Evolutionary conservation across 2,888 invertebrate genomes (phyloP), one percentile per base, ranked within the genome.

Genomic region (Epinotia nisella): DNA sequence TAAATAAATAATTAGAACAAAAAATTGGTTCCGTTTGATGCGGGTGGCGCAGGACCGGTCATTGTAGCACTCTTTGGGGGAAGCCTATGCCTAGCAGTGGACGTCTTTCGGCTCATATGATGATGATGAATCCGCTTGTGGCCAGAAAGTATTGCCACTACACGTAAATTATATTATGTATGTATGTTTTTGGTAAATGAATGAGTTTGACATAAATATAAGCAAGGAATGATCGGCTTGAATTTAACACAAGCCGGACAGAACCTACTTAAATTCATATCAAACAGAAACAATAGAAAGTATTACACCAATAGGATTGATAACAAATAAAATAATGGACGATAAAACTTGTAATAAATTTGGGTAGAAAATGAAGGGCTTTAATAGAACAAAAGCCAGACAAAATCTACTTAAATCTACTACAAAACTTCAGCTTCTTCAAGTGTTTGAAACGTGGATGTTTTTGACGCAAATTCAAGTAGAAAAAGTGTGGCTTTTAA

Each of bases 311-410:
- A n/a, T 49, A 49, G 1, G 2, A 11, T 41, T 49, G 49, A n/a
- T n/a, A 49, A 49, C n/a, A 41, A 13, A 41, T 41, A 41, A 49
- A n/a, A 15, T 9, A 2, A 53, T 2, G 4, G 61, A 15, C 15
- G 71, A 24, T 53, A 21, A 29, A 53, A 74, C 80, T 82, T 81
- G 76, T 75, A 65, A 74, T 75, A 68, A 73, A 74, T 76, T 59
- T 83, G 84, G 83, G 87, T 86, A 86, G 86, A 82, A 81, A 70
- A 79, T 80, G 80, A 83, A 79, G 68, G 80, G 77, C 80, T 84
- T 86, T 80, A 58, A 21, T 76, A 76, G 75, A 2, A 49, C 19
- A 19, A 78, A 81, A 83, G 79, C 79, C 77, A 74, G 74, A 79
- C 78, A 76, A 69, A 62, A 60, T 81, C 81, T 86, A 78, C 78